These are phyloP conservation scores for Alligator sinensis DNA, from an alignment of 2,113 vertebrate species.

Conservation along the genomic window DNA sequence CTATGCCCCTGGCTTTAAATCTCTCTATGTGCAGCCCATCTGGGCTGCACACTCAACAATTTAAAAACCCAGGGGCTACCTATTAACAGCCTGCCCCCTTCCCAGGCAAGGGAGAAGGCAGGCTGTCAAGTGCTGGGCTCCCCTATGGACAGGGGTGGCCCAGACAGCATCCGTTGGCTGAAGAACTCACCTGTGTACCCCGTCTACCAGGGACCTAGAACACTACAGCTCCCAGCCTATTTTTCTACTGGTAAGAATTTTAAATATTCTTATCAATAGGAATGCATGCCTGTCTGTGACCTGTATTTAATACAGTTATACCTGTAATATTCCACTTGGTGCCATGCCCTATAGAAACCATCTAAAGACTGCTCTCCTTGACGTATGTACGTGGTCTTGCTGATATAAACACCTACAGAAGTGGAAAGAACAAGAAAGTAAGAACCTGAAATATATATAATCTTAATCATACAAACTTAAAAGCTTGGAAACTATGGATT, in stretches of 20 bases:
- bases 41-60: too few relatives aligned
- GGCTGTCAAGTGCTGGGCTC: too few relatives aligned
- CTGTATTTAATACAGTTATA: constrained; percentile 74
- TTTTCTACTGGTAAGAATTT: background rate
- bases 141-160: too few relatives aligned
- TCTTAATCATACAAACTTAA: background rate
- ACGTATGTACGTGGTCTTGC: constrained; percentile 96
- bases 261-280: constrained; percentile 69
- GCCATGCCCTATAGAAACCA: constrained; percentile 98
- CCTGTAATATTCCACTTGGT: constrained; percentile 99
- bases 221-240: too few relatives aligned
- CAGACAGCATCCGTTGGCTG: too few relatives aligned
- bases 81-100: too few relatives aligned
- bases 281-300: background rate
- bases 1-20: too few relatives aligned
- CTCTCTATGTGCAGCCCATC: too few relatives aligned
- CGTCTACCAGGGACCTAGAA: too few relatives aligned
- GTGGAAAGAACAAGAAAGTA: background rate
- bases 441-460: background rate
- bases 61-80: too few relatives aligned
- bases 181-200: too few relatives aligned
- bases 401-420: constrained; percentile 93
- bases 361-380: constrained; percentile 98
- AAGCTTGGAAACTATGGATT: background rate
- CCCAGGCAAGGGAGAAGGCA: too few relatives aligned